Base-by-base conservation (phyloP, 2,888 invertebrate genomes). In the Cheilosia grossa region DNA sequence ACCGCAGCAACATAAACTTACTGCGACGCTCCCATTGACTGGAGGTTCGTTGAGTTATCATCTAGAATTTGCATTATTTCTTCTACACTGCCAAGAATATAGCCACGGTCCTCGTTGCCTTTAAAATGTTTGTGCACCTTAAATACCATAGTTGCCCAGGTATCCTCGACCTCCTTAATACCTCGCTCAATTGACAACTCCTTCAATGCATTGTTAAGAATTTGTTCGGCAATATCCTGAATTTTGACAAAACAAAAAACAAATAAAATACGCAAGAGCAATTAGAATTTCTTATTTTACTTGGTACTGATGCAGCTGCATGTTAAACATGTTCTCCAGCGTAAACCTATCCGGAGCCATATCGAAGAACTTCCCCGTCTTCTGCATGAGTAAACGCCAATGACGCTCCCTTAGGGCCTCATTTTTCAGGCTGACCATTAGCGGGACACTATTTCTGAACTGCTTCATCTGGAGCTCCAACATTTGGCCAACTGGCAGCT, bases 121-220 rank as follows among this genome's bases (percentile, higher is more conserved):
- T 95, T 96, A 89, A 92, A 93, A 89, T 97, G 96, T 33, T 94
- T 94, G 24, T 93, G 87, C 2, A 96, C 94, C 0, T 93, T 94
- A 89, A 97, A 96, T 42, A 92, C 88, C 90, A 95, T 94, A 9
- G 87, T 91, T 0, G 93, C 93, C 96, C 96, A 97, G 0, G 94
- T 94, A 33, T 97, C 96, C 69, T 95, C 94, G 0, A 98, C 95
- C 61, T 97, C 96, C 89, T 95, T 95, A 0, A 98, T 96, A 15
- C 97, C 96, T 87, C 95, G 96, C 91, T 98, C 98, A 88, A 98
- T 98, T n/a, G 95, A 94, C 89, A 98, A 92, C 91, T 98, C 98
- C 93, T 98, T 98, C 86, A 97, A 95, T 37, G 98, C 98, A 90
- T 96, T 96, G 87, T 95, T 97, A 30, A 98, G 96, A 72, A 98